These are phyloP conservation scores for Trissonchulus latispiculum DNA, from an alignment of 2,888 invertebrate genomes.

Conservation along the genomic window DNA sequence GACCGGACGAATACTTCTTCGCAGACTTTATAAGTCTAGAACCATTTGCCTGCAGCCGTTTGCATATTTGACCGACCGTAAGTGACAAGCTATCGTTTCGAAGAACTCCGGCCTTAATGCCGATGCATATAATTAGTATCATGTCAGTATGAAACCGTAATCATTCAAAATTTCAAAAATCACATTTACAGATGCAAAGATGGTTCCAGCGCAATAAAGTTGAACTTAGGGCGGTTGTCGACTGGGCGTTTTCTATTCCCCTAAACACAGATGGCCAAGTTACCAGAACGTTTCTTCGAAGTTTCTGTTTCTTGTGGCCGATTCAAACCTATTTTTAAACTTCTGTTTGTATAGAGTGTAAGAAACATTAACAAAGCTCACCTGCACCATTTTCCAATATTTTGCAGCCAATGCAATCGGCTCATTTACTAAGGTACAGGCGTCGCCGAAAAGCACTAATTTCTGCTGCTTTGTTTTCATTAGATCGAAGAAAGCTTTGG, in stretches of 20 bases:
- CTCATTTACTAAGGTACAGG: constrained; percentile 90
- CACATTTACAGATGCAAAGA: too few relatives aligned
- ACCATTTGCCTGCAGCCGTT: too few relatives aligned
- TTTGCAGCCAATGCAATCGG: constrained; percentile 92
- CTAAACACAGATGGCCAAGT: background rate
- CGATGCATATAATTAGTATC: too few relatives aligned
- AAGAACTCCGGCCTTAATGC: too few relatives aligned
- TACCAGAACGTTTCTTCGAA: background rate
- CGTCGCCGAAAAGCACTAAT: constrained; percentile 88
- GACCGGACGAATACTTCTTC: too few relatives aligned
- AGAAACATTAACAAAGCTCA: too few relatives aligned
- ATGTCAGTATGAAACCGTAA: too few relatives aligned
- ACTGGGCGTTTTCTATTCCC: background rate
- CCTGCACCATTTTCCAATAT: constrained; percentile 92
- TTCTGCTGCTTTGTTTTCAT: constrained; percentile 65
- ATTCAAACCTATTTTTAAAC: background rate
- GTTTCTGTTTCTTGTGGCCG: background rate
- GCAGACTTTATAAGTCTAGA: too few relatives aligned
- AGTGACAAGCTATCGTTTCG: too few relatives aligned
- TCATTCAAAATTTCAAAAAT: too few relatives aligned
- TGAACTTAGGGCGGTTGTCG: background rate
- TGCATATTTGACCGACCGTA: too few relatives aligned
- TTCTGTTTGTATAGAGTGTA: background rate
- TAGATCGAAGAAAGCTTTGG: constrained; percentile 91
- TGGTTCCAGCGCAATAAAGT: too few relatives aligned